Conservation (phyloP, 2,797 vertebrate genomes). For the Channa striata region DNA sequence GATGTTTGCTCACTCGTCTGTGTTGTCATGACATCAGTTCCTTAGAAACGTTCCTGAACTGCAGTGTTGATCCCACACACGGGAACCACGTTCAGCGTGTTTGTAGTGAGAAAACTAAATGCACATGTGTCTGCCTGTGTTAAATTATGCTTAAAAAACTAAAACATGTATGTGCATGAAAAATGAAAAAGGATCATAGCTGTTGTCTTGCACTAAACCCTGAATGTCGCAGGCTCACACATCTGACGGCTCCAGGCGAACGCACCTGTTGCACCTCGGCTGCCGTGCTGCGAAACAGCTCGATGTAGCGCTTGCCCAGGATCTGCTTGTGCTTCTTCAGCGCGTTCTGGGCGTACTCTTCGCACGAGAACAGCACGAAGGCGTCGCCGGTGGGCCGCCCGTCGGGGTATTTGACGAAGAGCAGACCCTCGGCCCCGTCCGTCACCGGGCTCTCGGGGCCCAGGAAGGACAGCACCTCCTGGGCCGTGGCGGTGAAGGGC, state of each 20-base stretch:
- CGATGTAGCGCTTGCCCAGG: conserved; percentile 96
- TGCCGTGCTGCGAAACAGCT: conserved; percentile 96
- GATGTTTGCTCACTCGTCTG: conserved; percentile 20
- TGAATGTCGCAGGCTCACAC: too few species aligned
- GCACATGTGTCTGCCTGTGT: too few species aligned
- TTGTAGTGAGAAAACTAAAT: too few species aligned
- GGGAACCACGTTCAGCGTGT: too few species aligned
- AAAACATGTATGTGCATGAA: too few species aligned
- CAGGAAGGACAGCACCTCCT: conserved; percentile 93
- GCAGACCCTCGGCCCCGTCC: conserved; percentile 91
- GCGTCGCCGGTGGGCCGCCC: conserved; percentile 96
- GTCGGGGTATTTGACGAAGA: conserved; percentile 97
- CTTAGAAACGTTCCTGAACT: conserved; percentile 22
- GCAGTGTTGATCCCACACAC: too few species aligned
- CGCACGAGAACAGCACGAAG: conserved; percentile 96
- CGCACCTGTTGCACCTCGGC: conserved; percentile 93
- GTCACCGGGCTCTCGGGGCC: conserved; percentile 93
- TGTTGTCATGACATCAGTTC: conserved; percentile 28
- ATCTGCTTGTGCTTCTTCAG: conserved; percentile 98
- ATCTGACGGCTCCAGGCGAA: too few species aligned
- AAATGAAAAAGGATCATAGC: too few species aligned
- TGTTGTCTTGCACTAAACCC: too few species aligned
- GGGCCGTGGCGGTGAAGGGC: conserved; percentile 91
- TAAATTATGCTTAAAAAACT: too few species aligned
- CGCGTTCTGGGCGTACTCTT: conserved; percentile 95